Base-by-base conservation (phyloP, 2,113 vertebrate species). In the Scartelaos histophorus region DNA sequence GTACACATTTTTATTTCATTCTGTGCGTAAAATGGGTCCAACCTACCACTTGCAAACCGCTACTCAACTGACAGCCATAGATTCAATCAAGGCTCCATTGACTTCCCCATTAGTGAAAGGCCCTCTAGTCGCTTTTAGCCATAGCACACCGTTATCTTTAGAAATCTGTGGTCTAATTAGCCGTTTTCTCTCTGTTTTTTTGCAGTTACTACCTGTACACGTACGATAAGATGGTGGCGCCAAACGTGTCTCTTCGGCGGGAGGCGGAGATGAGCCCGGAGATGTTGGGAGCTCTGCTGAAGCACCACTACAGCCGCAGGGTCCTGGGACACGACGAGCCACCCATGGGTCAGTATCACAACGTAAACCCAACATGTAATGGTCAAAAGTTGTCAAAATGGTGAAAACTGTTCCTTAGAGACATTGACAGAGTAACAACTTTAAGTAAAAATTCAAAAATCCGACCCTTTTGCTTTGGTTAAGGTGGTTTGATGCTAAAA, bases 151-250 rank as follows among this genome's bases (percentile, higher is more conserved):
- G n/a, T 38, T 43, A 64, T 43, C 61, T 13, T n/a, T 0, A 11
- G 17, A 35, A 64, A 12, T 38, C 29, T 38, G 2, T 19, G 57
- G 70, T 45, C 67, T 67, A 53, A 83, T 73, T 64, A 60, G 21
- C 35, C 29, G 25, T 49, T n/a, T 16, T 62, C 12, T 68, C 1
- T 77, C 16, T 66, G 2, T 54, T 29, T 29, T 29, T 24, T 74
- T 67, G 19, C 60, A 99, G 97, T 87, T 98, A 96, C 92, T 98
- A 95, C 93, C 93, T 99, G 85, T 98, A 98, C 85, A 97, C 98
- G 71, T 99, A 96, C 66, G 97, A 99, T 90, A 98, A 98, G 90
- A 95, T 98, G 92, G 95, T 98, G 91, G 97, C 98, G 13, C 98
- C 97, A 25, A 98, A 98, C 47, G 97, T 99, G 43, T 98, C 97